Evolutionary conservation across 2,888 invertebrate species (phyloP), one percentile per base, ranked within the genome.

Genomic region (Crematogaster levior): DNA sequence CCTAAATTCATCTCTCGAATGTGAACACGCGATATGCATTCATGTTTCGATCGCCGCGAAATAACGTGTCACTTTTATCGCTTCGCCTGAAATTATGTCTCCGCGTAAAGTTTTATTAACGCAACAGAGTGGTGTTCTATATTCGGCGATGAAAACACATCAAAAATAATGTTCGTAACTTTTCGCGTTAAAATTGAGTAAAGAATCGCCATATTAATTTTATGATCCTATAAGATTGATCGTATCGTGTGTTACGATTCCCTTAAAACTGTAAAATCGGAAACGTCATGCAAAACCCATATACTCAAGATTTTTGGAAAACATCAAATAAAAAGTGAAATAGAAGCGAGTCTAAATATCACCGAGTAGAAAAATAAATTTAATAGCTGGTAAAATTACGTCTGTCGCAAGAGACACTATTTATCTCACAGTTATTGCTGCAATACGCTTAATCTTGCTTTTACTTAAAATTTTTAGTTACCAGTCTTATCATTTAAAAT

Each of bases 41-140:
- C 27, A 48, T 18, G 30, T 68, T 40, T 43, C 77, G 53, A 77
- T 77, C 18, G 53, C 21, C 21, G 34, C 15, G 12, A 70, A 56
- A 77, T 70, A 77, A 43, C 30, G 24, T 30, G 34, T 18, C 43
- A 0, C 34, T 68, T 77, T 77, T 56, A 77, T 43, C 53, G 40
- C 40, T 18, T 12, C 30, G 53, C 4, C 34, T 12, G 43, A 70
- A 77, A 70, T 56, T 21, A 56, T 56, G 56, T 77, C 70, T 18
- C 53, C 53, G 30, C 53, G 18, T 61, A 65, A 81, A 83, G n/a
- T 81, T 81, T 83, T 83, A 83, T 83, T 66, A 73, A 81, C 83
- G 81, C 15, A 18, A 43, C 40, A 56, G 37, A 79, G 80, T 79
- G 30, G 12, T 43, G 12, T 46, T 65, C 15, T 56, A 43, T 68